These are phyloP conservation scores for Osmerus mordax DNA, from an alignment of 2,113 vertebrate species.

Conservation along the genomic window DNA sequence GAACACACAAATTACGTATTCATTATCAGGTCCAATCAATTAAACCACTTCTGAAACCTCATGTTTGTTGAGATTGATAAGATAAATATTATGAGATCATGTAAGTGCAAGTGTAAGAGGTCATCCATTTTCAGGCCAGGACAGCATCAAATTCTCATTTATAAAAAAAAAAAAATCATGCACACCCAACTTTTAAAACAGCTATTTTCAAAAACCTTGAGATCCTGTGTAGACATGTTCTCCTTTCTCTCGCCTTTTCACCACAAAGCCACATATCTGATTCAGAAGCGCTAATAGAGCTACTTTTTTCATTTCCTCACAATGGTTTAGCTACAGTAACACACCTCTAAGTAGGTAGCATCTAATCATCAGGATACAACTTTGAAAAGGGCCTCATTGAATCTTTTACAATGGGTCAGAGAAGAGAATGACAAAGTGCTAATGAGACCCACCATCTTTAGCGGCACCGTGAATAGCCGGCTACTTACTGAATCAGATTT, in stretches of 20 bases:
- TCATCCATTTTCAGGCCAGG: background rate
- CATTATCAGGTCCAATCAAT: too few relatives aligned
- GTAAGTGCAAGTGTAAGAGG: background rate
- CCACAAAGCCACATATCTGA: slow-evolving; percentile 57
- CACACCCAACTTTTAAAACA: too few relatives aligned
- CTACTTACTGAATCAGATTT: slow-evolving; percentile 68
- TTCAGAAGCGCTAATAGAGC: slow-evolving; percentile 60
- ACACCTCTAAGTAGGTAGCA: slow-evolving; percentile 63
- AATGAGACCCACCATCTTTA: slow-evolving; percentile 73
- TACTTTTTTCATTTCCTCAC: slow-evolving; percentile 62
- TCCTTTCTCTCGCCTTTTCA: slow-evolving; percentile 44
- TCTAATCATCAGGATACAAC: slow-evolving; percentile 69
- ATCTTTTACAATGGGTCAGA: slow-evolving; percentile 62
- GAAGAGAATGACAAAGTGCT: slow-evolving; percentile 56
- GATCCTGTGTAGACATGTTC: slow-evolving; percentile 52
- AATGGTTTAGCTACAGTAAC: slow-evolving; percentile 50
- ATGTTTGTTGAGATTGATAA: too few relatives aligned
- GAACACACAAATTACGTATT: background rate
- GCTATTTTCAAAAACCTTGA: too few relatives aligned
- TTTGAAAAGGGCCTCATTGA: slow-evolving; percentile 72
- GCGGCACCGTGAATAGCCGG: slow-evolving; percentile 59
- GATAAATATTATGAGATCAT: too few relatives aligned
- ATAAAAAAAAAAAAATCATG: too few relatives aligned
- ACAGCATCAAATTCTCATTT: background rate
- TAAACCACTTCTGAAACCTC: too few relatives aligned